These are phyloP conservation scores for Ondatra zibethicus DNA, from an alignment of 2,113 vertebrate genomes.

Conservation along the genomic window DNA sequence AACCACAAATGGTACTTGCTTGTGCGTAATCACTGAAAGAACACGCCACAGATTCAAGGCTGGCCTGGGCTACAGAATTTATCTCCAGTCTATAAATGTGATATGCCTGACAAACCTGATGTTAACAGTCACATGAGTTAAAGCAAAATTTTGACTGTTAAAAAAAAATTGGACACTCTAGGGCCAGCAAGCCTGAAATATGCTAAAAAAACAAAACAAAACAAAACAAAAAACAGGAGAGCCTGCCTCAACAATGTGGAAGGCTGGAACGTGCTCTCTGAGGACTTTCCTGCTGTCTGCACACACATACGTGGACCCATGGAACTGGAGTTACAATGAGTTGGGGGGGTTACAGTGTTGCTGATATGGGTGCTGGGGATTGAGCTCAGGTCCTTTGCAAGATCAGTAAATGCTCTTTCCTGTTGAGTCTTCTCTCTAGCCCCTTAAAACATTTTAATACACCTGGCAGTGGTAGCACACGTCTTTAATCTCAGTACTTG, in stretches of 20 bases:
- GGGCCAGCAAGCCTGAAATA: neutral
- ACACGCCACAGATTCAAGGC: neutral
- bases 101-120: neutral
- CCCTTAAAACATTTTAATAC: neutral
- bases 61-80: neutral
- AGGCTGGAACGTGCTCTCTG: neutral
- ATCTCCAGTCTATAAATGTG: neutral
- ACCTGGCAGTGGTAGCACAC: too few species aligned
- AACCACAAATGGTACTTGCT: too few species aligned
- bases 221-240: too few species aligned
- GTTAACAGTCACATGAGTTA: neutral
- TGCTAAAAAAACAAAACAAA: too few species aligned
- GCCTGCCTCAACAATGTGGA: neutral
- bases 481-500: too few species aligned
- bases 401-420: neutral
- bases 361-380: neutral
- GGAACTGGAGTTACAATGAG: neutral
- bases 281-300: neutral
- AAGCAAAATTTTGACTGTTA: neutral
- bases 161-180: neutral
- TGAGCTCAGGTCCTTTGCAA: neutral
- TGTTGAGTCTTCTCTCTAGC: neutral
- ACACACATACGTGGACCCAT: neutral
- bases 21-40: neutral
- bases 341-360: neutral